phyloP scores from a whole-genome alignment of 2,888 invertebrate species.

The Agapostemon virescens region DNA sequence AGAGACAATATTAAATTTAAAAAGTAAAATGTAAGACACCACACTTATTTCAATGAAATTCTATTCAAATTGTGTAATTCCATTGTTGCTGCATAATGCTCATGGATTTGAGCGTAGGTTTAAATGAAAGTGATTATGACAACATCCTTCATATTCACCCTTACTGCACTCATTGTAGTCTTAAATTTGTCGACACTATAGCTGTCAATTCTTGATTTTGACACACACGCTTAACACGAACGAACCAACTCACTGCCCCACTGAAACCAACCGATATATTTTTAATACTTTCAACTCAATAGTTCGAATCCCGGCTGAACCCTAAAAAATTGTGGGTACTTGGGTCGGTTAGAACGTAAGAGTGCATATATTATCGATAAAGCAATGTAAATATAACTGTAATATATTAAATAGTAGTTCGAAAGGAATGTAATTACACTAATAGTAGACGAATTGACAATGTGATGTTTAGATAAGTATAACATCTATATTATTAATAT shows the following conservation, averaged over 20 bases:
- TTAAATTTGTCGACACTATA: neutral
- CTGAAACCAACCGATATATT: slow-evolving; percentile 2
- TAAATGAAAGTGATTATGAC: neutral
- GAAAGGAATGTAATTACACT: slow-evolving; percentile 64
- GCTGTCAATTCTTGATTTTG: neutral
- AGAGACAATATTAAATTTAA: slow-evolving; percentile 6
- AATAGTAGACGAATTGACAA: slow-evolving; percentile 70
- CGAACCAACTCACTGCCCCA: neutral
- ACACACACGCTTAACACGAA: neutral
- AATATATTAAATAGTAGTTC: slow-evolving; percentile 65
- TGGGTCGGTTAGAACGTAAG: slow-evolving; percentile 1
- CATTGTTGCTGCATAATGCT: neutral
- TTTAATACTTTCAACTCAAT: slow-evolving; percentile 2
- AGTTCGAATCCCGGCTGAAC: neutral
- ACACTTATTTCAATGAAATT: neutral
- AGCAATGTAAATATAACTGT: slow-evolving; percentile 65
- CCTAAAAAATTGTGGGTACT: neutral
- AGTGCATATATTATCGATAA: slow-evolving; percentile 45
- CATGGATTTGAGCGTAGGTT: neutral
- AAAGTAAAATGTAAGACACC: neutral
- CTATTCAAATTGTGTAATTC: neutral
- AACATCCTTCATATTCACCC: neutral
- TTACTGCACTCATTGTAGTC: neutral
- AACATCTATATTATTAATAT: slow-evolving; percentile 60
- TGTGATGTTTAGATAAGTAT: slow-evolving; percentile 77